Evolutionary conservation across 2,797 vertebrate genomes (phyloP).

Genomic region (Okamejei kenojei): DNA sequence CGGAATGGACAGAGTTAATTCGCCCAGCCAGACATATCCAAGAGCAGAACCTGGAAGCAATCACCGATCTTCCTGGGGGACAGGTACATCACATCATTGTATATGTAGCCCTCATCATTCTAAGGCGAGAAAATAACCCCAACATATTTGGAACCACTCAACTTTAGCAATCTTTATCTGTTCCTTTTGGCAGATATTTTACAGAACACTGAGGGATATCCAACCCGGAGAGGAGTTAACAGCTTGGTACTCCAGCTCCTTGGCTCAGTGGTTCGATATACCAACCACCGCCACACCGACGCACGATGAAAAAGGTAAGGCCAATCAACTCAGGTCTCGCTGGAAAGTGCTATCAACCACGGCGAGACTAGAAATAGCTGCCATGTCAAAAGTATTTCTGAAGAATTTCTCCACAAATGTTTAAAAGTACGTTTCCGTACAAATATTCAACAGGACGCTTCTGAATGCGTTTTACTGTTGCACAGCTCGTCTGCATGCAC

Average conservation of each 20-base stretch:
- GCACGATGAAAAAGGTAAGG: conserved; percentile 91
- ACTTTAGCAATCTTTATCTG: conserved; percentile 40
- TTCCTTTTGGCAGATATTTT: conserved; percentile 73
- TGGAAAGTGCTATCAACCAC: neutral
- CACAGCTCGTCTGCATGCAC: neutral
- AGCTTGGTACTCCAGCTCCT: conserved; percentile 88
- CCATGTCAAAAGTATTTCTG: neutral
- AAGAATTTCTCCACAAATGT: too few relatives aligned
- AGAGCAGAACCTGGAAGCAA: conserved; percentile 89
- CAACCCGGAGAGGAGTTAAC: conserved; percentile 86
- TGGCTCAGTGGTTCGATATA: conserved; percentile 93
- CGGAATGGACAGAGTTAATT: conserved; percentile 91
- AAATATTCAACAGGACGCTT: too few relatives aligned
- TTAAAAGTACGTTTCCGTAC: too few relatives aligned
- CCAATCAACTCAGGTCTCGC: neutral
- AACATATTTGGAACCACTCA: neutral
- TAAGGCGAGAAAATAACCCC: conserved; percentile 38
- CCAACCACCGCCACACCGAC: conserved; percentile 88
- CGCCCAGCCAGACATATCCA: conserved; percentile 84
- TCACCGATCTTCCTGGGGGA: conserved; percentile 88
- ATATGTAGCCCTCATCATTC: conserved; percentile 11
- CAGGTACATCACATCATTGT: conserved; percentile 64
- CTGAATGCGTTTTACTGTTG: neutral
- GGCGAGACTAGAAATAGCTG: neutral
- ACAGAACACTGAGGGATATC: conserved; percentile 79